phyloP scores from a whole-genome alignment of 2,113 vertebrate species.

The Tachysurus vachellii region DNA sequence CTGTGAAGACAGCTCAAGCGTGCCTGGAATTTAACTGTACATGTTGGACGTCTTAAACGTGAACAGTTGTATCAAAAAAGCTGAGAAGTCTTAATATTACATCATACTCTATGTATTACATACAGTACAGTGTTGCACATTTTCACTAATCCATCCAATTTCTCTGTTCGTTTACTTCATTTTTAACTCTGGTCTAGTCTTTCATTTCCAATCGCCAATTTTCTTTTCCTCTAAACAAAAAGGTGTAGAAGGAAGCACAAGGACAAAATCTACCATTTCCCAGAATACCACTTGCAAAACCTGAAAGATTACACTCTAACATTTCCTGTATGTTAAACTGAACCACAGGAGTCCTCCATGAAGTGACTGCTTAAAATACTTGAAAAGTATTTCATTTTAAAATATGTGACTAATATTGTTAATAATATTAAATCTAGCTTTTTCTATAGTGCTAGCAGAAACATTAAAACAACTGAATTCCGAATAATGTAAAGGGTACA shows the following conservation, averaged over 20 bases:
- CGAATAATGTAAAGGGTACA: neutral
- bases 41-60: neutral
- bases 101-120: neutral
- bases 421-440: neutral
- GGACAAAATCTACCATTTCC: conserved; percentile 18
- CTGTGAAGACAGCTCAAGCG: neutral
- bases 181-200: conserved; percentile 39
- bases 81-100: neutral
- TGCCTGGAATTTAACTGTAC: neutral
- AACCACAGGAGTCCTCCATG: neutral
- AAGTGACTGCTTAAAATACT: neutral
- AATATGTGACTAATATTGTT: neutral
- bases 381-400: neutral
- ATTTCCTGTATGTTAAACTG: neutral
- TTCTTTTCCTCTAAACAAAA: conserved; percentile 4
- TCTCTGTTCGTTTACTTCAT: neutral
- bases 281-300: conserved; percentile 20
- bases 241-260: conserved; percentile 10
- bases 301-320: neutral
- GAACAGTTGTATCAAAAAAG: neutral
- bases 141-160: neutral
- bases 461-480: neutral
- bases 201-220: neutral
- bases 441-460: neutral
- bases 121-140: conserved; percentile 3